Percentiles rank a stretch among this genome's conserved stretches.
Conservation (phyloP, 2,888 invertebrate species). For the Auanema sp. region DNA sequence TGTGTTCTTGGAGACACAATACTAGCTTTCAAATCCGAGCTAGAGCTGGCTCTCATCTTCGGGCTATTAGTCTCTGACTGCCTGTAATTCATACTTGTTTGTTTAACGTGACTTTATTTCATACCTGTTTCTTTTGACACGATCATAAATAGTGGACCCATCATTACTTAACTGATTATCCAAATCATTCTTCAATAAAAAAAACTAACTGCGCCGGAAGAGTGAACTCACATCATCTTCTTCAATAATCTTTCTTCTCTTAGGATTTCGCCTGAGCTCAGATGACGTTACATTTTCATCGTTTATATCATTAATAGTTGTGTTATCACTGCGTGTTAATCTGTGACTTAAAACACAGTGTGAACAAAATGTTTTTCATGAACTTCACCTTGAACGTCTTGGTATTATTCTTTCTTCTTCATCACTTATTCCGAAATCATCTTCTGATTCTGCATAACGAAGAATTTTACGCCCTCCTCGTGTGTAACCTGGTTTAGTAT, state of each 20-base stretch:
- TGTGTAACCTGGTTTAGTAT: conserved; percentile 24
- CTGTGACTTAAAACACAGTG: too few relatives aligned
- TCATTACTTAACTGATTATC: conserved; percentile 1
- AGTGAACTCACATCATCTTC: conserved; percentile 6
- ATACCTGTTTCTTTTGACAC: conserved; percentile 1
- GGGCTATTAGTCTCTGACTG: not conserved
- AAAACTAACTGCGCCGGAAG: not conserved
- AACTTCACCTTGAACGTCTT: not conserved
- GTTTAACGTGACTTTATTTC: too few relatives aligned
- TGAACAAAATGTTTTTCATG: too few relatives aligned
- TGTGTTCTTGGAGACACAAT: not conserved
- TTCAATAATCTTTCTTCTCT: conserved; percentile 13
- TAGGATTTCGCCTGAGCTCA: not conserved
- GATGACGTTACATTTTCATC: conserved; percentile 10
- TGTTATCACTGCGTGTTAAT: conserved; percentile 1
- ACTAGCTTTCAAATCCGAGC: not conserved
- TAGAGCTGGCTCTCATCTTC: not conserved
- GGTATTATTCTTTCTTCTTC: conserved; percentile 19
- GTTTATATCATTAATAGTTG: conserved; percentile 5
- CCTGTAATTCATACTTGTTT: not conserved
- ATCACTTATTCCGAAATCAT: conserved; percentile 18
- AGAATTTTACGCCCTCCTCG: conserved; percentile 29
- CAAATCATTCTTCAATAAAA: not conserved
- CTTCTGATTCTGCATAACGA: conserved; percentile 28
- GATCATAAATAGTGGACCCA: not conserved